phyloP scores from a whole-genome alignment of 2,113 vertebrate species.

The Lontra canadensis region DNA sequence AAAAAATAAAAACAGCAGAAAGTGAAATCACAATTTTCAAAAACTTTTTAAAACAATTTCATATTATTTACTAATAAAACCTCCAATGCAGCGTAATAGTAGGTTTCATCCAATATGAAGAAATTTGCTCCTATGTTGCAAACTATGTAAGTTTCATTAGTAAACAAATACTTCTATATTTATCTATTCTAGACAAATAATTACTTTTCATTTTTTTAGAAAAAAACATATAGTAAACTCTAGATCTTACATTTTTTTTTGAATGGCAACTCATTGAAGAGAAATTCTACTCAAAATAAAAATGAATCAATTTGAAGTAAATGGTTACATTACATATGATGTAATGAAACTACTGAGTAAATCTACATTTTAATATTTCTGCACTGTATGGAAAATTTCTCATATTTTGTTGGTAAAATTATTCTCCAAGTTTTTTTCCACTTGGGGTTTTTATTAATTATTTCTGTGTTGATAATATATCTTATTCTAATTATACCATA shows the following conservation, averaged over 20 bases:
- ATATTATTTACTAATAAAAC: constrained; percentile 68
- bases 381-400: constrained; percentile 47
- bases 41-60: constrained; percentile 40
- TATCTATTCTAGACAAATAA: constrained; percentile 74
- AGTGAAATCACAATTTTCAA: constrained; percentile 51
- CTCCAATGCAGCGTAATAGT: constrained; percentile 7
- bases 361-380: constrained; percentile 81
- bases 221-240: constrained; percentile 53
- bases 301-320: constrained; percentile 57
- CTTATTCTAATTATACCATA: constrained; percentile 81
- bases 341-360: constrained; percentile 55
- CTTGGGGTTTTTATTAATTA: constrained; percentile 76
- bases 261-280: constrained; percentile 56
- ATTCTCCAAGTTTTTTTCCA: constrained; percentile 79
- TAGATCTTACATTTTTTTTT: constrained; percentile 63
- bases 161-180: constrained; percentile 70
- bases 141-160: constrained; percentile 61
- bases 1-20: constrained; percentile 66
- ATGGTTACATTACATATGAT: constrained; percentile 56
- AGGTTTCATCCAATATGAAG: constrained; percentile 57
- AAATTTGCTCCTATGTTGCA: constrained; percentile 66
- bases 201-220: constrained; percentile 70
- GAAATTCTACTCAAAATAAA: constrained; percentile 72
- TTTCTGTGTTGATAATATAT: constrained; percentile 81
- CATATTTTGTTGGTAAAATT: constrained; percentile 47